A percentile compares a stretch with the other conserved stretches of the same genome.
Evolutionary conservation across 1,140 invertebrate genomes (phyloP).

Genomic region (Musca vetustissima): DNA sequence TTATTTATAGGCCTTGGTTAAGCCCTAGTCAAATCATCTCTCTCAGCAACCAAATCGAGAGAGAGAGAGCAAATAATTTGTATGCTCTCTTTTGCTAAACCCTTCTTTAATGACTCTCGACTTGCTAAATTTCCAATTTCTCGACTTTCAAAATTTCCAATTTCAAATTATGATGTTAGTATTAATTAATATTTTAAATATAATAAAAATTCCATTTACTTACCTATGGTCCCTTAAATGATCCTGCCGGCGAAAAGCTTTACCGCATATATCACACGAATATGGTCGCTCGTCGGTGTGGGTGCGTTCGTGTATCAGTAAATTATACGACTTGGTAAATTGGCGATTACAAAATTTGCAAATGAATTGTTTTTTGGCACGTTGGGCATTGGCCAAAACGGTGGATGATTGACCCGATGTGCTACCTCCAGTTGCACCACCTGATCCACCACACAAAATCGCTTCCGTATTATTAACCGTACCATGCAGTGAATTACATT

Average conservation of each 20-base stretch:
- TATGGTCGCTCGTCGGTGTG: conserved; percentile 98
- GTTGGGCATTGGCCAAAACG: conserved; percentile 44
- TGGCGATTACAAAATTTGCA: conserved; percentile 96
- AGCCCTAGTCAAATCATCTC: too few relatives aligned
- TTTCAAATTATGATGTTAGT: too few relatives aligned
- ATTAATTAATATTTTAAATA: too few relatives aligned
- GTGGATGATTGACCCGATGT: too few relatives aligned
- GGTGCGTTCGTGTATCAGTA: conserved; percentile 95
- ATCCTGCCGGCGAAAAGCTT: conserved; percentile 94
- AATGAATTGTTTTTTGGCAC: conserved; percentile 95
- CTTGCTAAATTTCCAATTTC: too few relatives aligned
- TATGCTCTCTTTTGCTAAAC: too few relatives aligned
- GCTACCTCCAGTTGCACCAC: conserved; percentile 59
- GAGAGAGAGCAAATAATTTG: too few relatives aligned
- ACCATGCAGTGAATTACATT: neutral
- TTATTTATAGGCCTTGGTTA: too few relatives aligned
- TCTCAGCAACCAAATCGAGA: too few relatives aligned
- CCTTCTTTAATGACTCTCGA: too few relatives aligned
- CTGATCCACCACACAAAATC: neutral
- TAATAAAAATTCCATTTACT: neutral
- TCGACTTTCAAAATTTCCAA: too few relatives aligned
- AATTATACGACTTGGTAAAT: conserved; percentile 97
- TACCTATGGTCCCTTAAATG: conserved; percentile 84
- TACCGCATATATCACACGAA: conserved; percentile 96
- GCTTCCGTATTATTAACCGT: conserved; percentile 3